Evolutionary conservation across 1,140 invertebrate species (phyloP).

Genomic region (Popillia japonica): DNA sequence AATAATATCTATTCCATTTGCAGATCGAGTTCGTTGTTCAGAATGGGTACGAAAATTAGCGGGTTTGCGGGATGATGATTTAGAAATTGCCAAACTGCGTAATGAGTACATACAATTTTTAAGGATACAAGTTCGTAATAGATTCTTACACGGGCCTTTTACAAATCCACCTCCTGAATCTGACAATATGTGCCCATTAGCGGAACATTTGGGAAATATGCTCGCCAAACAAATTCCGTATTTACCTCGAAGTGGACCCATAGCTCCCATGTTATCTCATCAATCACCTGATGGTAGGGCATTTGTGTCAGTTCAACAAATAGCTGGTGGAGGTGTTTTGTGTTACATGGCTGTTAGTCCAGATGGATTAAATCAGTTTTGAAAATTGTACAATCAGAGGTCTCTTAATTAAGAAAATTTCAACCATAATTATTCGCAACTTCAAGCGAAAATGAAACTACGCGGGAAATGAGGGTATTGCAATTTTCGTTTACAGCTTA

Average conservation of each 20-base stretch:
- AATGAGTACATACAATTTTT: conserved; percentile 64
- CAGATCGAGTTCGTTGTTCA: conserved; percentile 63
- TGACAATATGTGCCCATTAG: conserved; percentile 54
- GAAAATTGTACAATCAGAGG: no score
- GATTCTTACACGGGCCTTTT: conserved; percentile 62
- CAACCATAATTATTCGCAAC: no score
- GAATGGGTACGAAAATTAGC: conserved; percentile 63
- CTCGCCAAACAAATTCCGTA: conserved; percentile 57
- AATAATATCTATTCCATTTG: conserved; percentile 31
- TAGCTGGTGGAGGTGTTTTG: conserved; percentile 62
- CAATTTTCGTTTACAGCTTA: no score
- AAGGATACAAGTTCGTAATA: conserved; percentile 62
- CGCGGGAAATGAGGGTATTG: no score
- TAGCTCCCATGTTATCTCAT: conserved; percentile 61
- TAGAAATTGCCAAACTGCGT: conserved; percentile 60
- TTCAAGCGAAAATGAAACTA: no score
- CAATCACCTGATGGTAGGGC: conserved; percentile 63
- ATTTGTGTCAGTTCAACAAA: conserved; percentile 62
- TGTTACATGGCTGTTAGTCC: conserved; percentile 65
- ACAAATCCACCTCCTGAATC: conserved; percentile 57
- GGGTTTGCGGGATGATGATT: conserved; percentile 58
- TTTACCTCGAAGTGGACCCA: conserved; percentile 61
- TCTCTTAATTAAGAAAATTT: no score
- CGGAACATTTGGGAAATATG: conserved; percentile 60
- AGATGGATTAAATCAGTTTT: conserved; percentile 54